Conservation (phyloP, 2,113 vertebrate species). For the western clawed frog (Xenopus tropicalis) region UCB_Xtro_10.0 CM004446.2:103337001-103337500, state of each 20-base stretch:
- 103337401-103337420: conserved; percentile 94
- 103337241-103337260: conserved; percentile 77
- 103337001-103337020: conserved; percentile 85
- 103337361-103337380: conserved; percentile 88
- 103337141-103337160: conserved; percentile 97
- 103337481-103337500: conserved; percentile 82
- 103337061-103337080: conserved; percentile 80
- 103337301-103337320: conserved; percentile 78
- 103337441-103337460: conserved; percentile 76
- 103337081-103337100: conserved; percentile 85
- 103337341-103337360: conserved; percentile 81
- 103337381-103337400: conserved; percentile 94
- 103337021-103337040: conserved; percentile 97
- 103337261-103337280: conserved; percentile 81
- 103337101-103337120: conserved; percentile 87
- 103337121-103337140: conserved; percentile 92
- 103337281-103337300: conserved; percentile 77
- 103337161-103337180: conserved; percentile 82
- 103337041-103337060: conserved; percentile 86
- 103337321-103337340: conserved; percentile 82
- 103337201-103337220: conserved; percentile 78
- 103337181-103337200: conserved; percentile 81
- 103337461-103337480: conserved; percentile 88
- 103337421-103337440: conserved; percentile 71
- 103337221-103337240: conserved; percentile 85